Evolutionary conservation across 2,113 vertebrate genomes (phyloP).

Genomic region (Pica pica): DNA sequence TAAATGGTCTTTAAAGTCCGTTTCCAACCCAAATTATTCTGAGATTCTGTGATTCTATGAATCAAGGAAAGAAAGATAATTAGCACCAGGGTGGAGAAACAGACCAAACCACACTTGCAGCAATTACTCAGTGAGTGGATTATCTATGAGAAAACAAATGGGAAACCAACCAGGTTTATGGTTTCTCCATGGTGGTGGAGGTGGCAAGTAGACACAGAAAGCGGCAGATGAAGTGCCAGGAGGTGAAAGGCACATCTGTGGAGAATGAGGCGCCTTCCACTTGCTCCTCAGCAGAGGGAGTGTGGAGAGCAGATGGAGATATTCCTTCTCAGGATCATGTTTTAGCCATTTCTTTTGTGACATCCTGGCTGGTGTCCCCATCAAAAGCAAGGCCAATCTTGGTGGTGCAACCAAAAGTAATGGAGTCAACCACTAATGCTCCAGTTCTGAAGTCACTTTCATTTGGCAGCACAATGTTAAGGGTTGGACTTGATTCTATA

Average conservation of each 20-base stretch:
- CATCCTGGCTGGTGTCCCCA: not conserved
- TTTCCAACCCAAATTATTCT: not conserved
- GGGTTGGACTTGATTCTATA: not conserved
- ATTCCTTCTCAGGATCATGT: fast-evolving
- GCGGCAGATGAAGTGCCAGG: not conserved
- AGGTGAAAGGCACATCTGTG: not conserved
- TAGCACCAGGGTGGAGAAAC: not conserved
- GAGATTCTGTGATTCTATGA: not conserved
- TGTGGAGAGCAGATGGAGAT: not conserved
- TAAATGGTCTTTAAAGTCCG: not conserved
- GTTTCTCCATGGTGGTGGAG: not conserved
- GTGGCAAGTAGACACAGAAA: not conserved
- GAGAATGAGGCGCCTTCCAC: not conserved
- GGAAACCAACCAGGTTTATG: not conserved
- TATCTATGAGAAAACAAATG: not conserved
- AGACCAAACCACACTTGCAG: not conserved
- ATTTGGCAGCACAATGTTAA: not conserved
- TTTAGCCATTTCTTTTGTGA: not conserved
- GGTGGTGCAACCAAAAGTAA: not conserved
- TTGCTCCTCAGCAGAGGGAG: not conserved
- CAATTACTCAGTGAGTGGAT: not conserved
- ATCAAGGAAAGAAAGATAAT: not conserved
- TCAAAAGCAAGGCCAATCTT: not conserved
- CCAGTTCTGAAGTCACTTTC: not conserved
- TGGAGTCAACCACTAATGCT: not conserved